Evolutionary conservation across 2,797 vertebrate genomes (phyloP).

Genomic region (Pantherophis alleghaniensis): DNA sequence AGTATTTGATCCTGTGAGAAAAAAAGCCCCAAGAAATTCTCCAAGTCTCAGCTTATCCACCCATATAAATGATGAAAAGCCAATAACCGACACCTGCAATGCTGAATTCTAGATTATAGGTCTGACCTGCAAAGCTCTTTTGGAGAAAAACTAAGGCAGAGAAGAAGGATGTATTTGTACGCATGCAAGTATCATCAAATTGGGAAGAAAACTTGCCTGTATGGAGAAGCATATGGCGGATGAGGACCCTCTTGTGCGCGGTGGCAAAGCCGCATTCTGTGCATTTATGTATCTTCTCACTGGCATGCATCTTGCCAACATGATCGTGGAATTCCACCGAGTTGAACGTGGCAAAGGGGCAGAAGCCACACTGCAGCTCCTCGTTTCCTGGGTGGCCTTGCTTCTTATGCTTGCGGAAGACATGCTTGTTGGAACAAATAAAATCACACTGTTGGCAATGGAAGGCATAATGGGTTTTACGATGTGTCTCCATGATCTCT

Average conservation of each 20-base stretch:
- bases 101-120: not conserved
- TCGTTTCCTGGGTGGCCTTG: constrained; percentile 85
- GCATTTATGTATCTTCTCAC: constrained; percentile 92
- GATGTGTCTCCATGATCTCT: constrained; percentile 87
- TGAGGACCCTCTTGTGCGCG: constrained; percentile 90
- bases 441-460: constrained; percentile 93
- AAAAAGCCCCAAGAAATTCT: not conserved
- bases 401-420: constrained; percentile 88
- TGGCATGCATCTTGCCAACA: constrained; percentile 88
- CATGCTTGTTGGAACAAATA: constrained; percentile 90
- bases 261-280: constrained; percentile 88
- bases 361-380: constrained; percentile 85
- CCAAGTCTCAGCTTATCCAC: not conserved
- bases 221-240: constrained; percentile 89
- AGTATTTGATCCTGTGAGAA: too few species aligned
- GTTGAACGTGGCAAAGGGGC: constrained; percentile 88
- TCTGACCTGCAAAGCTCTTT: too few species aligned
- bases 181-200: not conserved
- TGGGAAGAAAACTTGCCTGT: constrained; percentile 77
- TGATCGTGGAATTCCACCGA: constrained; percentile 91
- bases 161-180: not conserved
- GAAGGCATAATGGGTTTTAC: constrained; percentile 89
- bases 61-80: not conserved
- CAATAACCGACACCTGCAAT: not conserved
- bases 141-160: not conserved